Evolutionary conservation across 2,888 invertebrate species (phyloP), one percentile per base, ranked within the genome.

Genomic region (Parochlus steinenii): DNA sequence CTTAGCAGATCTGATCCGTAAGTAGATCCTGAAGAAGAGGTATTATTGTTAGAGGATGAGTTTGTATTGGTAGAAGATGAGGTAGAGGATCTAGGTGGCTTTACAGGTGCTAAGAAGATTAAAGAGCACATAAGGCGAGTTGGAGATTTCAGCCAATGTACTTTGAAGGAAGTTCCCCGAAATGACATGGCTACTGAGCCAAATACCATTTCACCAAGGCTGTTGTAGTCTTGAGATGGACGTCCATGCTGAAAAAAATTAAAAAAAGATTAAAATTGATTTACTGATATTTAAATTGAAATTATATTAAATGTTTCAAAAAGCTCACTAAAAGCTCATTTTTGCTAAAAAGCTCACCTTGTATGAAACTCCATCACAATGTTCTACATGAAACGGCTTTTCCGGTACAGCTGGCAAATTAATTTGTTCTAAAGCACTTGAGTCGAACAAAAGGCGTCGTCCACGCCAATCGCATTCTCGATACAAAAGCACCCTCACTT

Each of bases 131-230:
- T 41, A 36, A 67, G 54, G 31, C 62, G 53, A 0, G 56, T 48
- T 3, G 66, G 65, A 3, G 58, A 52, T 16, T 58, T 56, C 41
- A 67, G 47, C 47, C 62, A 61, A 45, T 67, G 67, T 4, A 83
- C 81, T 65, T 90, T 90, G 43, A 86, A 67, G n/a, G 83, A 77
- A 23, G 82, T 74, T 36, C 83, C 86, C 50, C 76, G 73, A 58
- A 75, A 86, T 44, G 82, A 80, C 79, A 90, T 80, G 3, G 86
- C 83, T 33, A 85, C 78, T 3, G 86, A 77, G 6, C 90, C 90
- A 55, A 90, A 90, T 47, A 89, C 77, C 82, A 90, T 85, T 65
- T 90, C 90, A 45, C 85, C 81, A 52, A 89, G 65, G 42, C 74
- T 65, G 43, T 68, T 70, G 39, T 77, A 72, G 53, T 87, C 87